Evolutionary conservation across 1,140 invertebrate species (phyloP), one percentile per base, ranked within the genome.

Genomic region (Drosophila watanabei): DNA sequence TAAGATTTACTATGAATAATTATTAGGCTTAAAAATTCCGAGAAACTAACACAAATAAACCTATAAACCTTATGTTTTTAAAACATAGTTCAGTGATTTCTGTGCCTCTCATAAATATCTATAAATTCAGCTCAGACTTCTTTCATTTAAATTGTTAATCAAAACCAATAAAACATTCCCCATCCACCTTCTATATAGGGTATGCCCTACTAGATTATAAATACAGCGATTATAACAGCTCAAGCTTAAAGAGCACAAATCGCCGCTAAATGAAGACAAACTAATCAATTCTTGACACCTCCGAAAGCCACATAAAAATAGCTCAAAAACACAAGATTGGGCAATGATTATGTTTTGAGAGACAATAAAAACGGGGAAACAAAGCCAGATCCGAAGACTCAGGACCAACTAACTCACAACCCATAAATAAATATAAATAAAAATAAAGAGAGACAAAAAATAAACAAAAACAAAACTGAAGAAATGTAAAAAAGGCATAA

Each of bases 271-370:
- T 57, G 71, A 72, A 65, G 43, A 6, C 59, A 41, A 41, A 48
- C 49, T 82, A 82, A 75, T 75, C 66, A 80, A 84, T 80, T 80
- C 64, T 79, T 56, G 41, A 56, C 39, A 63, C 64, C 59, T 66
- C 46, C 41, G 10, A 68, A 60, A 49, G 14, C n/a, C 60, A 46
- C 71, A 56, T 68, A 46, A 68, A 63, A 71, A 71, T 68, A 68
- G 30, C 45, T 11, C 13, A 65, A 79, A 70, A 61, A 71, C 70
- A 48, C 46, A 58, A 45, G 72, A 88, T 88, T 84, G 69, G n/a
- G 64, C 69, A 79, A 83, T 59, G 60, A 64, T 71, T 66, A 77
- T 30, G 61, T 43, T 48, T 59, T 35, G 11, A 48, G 10, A 63
- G 37, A 73, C 68, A 72, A 82, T 71, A 33, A 52, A 63, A 57